Percentiles rank a stretch among this genome's conserved stretches.
phyloP scores from a whole-genome alignment of 1,140 invertebrate species.

The Caenorhabditis brenneri region DNA sequence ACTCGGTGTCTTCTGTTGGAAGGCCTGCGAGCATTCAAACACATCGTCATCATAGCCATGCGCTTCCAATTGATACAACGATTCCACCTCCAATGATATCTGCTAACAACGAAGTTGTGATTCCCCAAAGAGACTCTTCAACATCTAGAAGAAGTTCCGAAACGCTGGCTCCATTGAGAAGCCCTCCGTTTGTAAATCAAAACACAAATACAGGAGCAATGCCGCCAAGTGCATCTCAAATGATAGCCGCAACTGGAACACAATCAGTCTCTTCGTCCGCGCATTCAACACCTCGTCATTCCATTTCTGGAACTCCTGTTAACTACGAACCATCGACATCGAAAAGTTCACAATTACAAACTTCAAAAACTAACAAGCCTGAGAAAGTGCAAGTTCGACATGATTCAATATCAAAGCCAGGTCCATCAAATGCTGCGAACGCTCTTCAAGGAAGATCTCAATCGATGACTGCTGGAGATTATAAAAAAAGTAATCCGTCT shows the following conservation, averaged over 20 bases:
- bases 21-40: slow-evolving; percentile 19
- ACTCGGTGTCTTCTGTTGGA: not conserved
- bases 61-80: not conserved
- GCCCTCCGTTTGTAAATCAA: not conserved
- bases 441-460: not conserved
- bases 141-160: slow-evolving; percentile 16
- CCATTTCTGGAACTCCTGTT: slow-evolving; percentile 33
- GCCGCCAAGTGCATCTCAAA: not conserved
- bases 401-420: slow-evolving; percentile 17
- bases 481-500: not conserved
- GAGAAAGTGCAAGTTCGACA: not conserved
- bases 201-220: not conserved
- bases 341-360: not conserved
- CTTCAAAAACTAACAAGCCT: not conserved
- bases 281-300: slow-evolving; percentile 13
- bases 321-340: not conserved
- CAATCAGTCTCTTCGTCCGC: not conserved
- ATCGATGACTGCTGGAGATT: not conserved
- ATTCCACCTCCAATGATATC: not conserved
- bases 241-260: slow-evolving; percentile 16
- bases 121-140: not conserved
- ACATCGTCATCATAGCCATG: not conserved
- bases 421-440: not conserved
- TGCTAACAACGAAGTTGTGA: too few relatives aligned
- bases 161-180: not conserved